Base-by-base conservation (phyloP, 2,888 invertebrate genomes). In the Phragmatobia fuliginosa region DNA sequence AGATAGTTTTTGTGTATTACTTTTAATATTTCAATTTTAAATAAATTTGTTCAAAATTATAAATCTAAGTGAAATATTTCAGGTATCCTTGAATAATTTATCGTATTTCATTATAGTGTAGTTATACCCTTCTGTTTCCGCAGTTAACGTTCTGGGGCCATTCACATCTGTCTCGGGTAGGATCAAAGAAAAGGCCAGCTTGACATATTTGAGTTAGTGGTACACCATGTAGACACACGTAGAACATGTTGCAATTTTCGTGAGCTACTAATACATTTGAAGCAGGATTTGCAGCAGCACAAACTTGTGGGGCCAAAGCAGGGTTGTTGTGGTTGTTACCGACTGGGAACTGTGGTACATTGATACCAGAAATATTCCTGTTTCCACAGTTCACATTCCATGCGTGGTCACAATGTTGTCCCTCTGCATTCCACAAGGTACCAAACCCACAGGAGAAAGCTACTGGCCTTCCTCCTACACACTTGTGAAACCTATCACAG, bases 221-320 rank as follows among this genome's bases (percentile, higher is more conserved):
- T 68, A 41, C 36, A 0, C 87, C 87, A 41, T 76, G 62, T 32
- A 71, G 52, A 64, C 88, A 88, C 62, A 77, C 80, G 63, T 88
- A 88, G 64, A 85, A 88, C 63, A 85, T 77, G 41, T 85, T 84
- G 67, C 89, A 90, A 65, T 88, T 83, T 68, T 88, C 84, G 69
- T 89, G 88, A 8, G 82, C 85, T 11, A 89, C 72, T 4, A 87
- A 65, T 6, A 80, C 69, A 28, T 77, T 79, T n/a, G n/a, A n/a
- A n/a, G 4, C 85, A 81, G 18, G 87, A 11, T 56, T 81, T 38
- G 78, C 73, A 67, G 73, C 71, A 33, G 80, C 77, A 70, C 89
- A 89, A 56, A 87, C 82, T 11, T 68, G 62, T 18, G 76, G 72
- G 31, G 85, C 87, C 67, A 87, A 77, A 38, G 75, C 78, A 7